Base-by-base conservation (phyloP, 2,888 invertebrate species). In the Druceiella hillmani region DNA sequence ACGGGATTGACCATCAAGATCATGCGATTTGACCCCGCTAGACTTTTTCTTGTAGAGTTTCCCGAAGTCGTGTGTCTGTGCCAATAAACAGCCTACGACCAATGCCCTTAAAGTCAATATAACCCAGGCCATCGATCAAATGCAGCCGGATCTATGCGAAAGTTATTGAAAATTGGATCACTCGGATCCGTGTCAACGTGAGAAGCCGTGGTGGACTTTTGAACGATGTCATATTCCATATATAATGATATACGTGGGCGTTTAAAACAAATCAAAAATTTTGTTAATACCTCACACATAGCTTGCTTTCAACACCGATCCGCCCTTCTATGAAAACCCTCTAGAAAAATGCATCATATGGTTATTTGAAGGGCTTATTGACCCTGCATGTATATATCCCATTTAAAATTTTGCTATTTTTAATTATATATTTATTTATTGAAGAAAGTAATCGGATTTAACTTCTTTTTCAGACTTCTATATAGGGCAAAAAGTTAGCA, bases 141-240 rank as follows among this genome's bases (percentile, higher is more conserved):
- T 55, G 52, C 51, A 51, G 49, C 50, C 50, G 33, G 51, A 55
- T 55, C 33, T 52, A 53, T 55, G 53, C 52, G 46, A 52, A 43
- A 52, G 47, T 55, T 45, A 54, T 54, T 40, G 47, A 54, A 54
- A 54, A 55, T 51, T 55, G 40, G 50, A 50, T 48, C 35, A 41
- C 38, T 45, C 46, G 45, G 42, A 50, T 49, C 13, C 47, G 44
- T 41, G 44, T 48, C 50, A 48, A 47, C 43, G 4, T 36, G 15
- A 12, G 41, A 48, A 49, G 46, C 41, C 45, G 40, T 28, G 46
- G 47, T 35, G 41, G 47, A 41, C 45, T 51, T 52, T 48, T 49
- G 41, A 45, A 46, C 20, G 42, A 46, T 41, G 33, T 46, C 28
- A 45, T 50, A 46, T 51, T 48, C 40, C 49, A 49, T 33, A 44